Evolutionary conservation across 2,797 vertebrate species (phyloP).

Genomic region (Cyprinella venusta): DNA sequence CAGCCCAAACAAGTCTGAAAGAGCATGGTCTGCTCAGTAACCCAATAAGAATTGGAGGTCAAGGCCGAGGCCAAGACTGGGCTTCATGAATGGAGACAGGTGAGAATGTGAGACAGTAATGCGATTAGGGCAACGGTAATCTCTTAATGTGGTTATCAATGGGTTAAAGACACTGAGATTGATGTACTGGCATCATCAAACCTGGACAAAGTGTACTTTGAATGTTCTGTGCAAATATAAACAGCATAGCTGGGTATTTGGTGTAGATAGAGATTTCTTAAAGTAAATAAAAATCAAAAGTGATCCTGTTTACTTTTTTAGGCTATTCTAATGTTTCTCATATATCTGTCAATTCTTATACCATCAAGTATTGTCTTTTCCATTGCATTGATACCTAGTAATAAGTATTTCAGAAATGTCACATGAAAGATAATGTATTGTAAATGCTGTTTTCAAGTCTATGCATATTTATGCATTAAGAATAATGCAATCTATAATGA

Average conservation of each 20-base stretch:
- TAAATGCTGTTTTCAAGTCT: background rate
- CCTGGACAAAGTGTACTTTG: background rate
- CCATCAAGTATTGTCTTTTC: background rate
- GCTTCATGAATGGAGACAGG: conserved; percentile 27
- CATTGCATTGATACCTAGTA: background rate
- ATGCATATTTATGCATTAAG: background rate
- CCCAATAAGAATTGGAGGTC: conserved; percentile 42
- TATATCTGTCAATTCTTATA: background rate
- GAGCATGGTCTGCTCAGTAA: conserved; percentile 40
- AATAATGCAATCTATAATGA: background rate
- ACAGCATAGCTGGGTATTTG: background rate
- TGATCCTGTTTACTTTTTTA: background rate
- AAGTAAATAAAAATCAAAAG: background rate
- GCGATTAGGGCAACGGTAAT: conserved; percentile 23
- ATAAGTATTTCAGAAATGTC: background rate
- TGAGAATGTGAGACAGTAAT: conserved; percentile 46
- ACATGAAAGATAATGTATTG: background rate
- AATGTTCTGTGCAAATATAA: background rate
- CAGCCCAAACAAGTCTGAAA: conserved; percentile 2
- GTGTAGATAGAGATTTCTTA: background rate
- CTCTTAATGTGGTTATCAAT: conserved; percentile 6
- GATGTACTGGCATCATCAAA: conserved; percentile 8
- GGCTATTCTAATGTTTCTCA: background rate
- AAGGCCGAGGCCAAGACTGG: conserved; percentile 41
- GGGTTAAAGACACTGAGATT: conserved; percentile 21